Conservation (phyloP, 2,797 vertebrate genomes). For the Phylloscopus collybita region DNA sequence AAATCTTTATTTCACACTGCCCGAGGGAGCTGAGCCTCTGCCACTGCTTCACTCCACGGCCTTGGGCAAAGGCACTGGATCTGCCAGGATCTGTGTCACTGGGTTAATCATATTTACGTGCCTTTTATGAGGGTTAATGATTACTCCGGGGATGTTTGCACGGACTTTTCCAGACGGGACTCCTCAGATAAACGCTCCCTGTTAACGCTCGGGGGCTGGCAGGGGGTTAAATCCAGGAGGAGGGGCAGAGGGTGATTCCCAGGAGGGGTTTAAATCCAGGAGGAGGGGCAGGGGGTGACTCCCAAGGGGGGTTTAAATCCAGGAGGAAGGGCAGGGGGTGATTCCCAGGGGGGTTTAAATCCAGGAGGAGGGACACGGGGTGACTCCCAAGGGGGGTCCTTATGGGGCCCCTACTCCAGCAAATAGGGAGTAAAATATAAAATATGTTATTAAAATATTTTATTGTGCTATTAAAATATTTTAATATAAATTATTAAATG, state of each 20-base stretch:
- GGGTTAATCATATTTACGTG: not conserved
- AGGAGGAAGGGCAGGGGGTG: not conserved
- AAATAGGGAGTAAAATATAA: no score
- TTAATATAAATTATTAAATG: no score
- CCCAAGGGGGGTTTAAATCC: not conserved
- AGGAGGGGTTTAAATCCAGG: no score
- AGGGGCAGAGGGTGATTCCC: rapidly evolving
- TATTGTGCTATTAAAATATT: no score
- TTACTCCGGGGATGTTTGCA: not conserved
- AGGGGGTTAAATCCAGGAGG: not conserved
- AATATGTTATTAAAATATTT: no score
- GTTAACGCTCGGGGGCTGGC: not conserved
- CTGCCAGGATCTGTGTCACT: not conserved
- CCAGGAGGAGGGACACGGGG: not conserved
- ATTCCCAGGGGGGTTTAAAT: not conserved
- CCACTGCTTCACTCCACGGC: not conserved
- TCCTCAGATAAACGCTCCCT: not conserved
- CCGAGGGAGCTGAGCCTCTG: not conserved
- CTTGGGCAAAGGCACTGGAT: not conserved
- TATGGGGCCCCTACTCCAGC: no score
- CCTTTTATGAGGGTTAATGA: constrained; percentile 22
- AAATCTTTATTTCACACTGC: not conserved
- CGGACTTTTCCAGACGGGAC: not conserved
- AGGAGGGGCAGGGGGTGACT: no score
- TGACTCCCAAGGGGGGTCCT: no score